Conservation (phyloP, 2,797 vertebrate genomes). For the Amphiprion clarkii region DNA sequence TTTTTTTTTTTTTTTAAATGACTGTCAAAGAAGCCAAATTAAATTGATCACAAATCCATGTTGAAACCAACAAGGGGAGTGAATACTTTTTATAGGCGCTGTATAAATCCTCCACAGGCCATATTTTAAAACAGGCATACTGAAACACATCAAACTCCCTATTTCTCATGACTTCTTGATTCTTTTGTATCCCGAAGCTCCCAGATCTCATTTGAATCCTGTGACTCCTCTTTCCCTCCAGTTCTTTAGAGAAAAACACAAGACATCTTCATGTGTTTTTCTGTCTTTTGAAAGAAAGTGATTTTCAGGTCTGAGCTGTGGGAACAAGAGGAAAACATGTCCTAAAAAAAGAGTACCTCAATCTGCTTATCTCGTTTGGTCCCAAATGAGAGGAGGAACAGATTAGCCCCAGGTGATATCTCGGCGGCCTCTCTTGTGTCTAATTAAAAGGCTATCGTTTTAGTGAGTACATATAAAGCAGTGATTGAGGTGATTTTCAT, state of each 20-base stretch:
- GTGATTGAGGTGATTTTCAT: constrained; percentile 40
- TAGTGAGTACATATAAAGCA: constrained; percentile 44
- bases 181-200: constrained; percentile 32
- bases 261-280: constrained; percentile 45
- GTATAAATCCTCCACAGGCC: constrained; percentile 6
- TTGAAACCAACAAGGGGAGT: too few relatives aligned
- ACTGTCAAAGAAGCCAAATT: too few relatives aligned
- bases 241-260: constrained; percentile 26
- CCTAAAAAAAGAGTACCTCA: constrained; percentile 30
- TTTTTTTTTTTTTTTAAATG: too few relatives aligned
- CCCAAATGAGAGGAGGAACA: constrained; percentile 47
- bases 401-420: constrained; percentile 48
- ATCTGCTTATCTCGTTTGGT: constrained; percentile 46
- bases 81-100: too few relatives aligned
- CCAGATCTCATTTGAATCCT: constrained; percentile 43
- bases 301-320: constrained; percentile 24
- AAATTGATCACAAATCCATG: too few relatives aligned
- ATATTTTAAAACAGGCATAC: constrained; percentile 6
- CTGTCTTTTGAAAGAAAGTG: constrained; percentile 16
- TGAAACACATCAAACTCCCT: constrained; percentile 2
- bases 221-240: constrained; percentile 38
- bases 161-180: constrained; percentile 35
- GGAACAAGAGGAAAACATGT: constrained; percentile 35
- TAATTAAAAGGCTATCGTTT: constrained; percentile 66
- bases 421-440: constrained; percentile 67